Evolutionary conservation across 64 coral and sea anemone species (phyloP).

Genomic region (Hydrozoanthus tunicans): DNA sequence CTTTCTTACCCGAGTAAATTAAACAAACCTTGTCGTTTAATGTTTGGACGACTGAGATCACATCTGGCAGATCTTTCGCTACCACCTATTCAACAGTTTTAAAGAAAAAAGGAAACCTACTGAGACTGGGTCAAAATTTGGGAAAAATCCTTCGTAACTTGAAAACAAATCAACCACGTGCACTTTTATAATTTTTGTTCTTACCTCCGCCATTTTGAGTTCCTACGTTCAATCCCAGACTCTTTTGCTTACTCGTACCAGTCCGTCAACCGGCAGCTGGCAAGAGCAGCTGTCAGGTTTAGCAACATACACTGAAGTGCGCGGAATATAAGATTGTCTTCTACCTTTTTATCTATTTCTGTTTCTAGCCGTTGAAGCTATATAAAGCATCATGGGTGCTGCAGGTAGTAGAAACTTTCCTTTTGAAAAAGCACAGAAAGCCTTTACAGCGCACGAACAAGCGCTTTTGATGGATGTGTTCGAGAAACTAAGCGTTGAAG

Average conservation of each 20-base stretch:
- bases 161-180: slow-evolving; percentile 6
- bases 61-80: slow-evolving; percentile 56
- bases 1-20: background rate
- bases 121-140: background rate
- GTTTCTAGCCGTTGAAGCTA: background rate
- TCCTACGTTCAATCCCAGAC: background rate
- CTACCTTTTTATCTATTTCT: background rate
- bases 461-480: slow-evolving; percentile 31
- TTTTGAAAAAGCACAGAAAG: slow-evolving; percentile 48
- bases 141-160: background rate
- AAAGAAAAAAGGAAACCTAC: background rate
- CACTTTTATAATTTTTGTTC: background rate
- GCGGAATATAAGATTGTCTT: background rate
- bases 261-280: background rate
- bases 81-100: slow-evolving; percentile 28
- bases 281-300: background rate
- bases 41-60: slow-evolving; percentile 23
- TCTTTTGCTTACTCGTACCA: background rate
- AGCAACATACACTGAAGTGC: background rate
- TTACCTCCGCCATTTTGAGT: slow-evolving; percentile 46
- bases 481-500: slow-evolving; percentile 41
- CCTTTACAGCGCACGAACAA: slow-evolving; percentile 6
- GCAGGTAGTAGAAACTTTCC: slow-evolving; percentile 23
- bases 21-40: slow-evolving; percentile 35
- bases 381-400: slow-evolving; percentile 6